Evolutionary conservation across 2,797 vertebrate species (phyloP).

Genomic region (Perodicticus potto): DNA sequence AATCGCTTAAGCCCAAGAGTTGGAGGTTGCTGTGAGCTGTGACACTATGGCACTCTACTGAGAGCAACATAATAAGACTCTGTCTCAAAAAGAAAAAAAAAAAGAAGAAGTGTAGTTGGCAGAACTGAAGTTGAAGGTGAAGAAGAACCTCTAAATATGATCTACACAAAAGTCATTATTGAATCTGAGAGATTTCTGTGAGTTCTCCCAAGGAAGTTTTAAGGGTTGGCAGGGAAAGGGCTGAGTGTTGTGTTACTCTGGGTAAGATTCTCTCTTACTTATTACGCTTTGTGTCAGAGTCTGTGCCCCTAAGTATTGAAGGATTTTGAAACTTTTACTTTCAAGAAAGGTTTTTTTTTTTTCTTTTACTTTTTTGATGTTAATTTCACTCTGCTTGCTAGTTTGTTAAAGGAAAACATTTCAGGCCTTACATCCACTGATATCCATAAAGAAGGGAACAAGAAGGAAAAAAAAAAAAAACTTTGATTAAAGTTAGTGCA

Average conservation of each 20-base stretch:
- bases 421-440: not conserved
- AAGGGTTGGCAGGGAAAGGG: not conserved
- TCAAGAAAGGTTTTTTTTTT: not conserved
- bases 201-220: not conserved
- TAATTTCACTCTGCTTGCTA: not conserved
- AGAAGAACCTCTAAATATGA: not conserved
- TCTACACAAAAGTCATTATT: not conserved
- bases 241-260: fast-evolving
- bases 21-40: too few species aligned
- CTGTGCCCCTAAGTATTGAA: not conserved
- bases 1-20: too few species aligned
- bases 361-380: not conserved
- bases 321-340: not conserved
- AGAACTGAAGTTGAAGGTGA: not conserved
- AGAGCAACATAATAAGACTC: too few species aligned
- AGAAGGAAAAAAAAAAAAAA: not conserved
- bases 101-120: not conserved
- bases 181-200: not conserved
- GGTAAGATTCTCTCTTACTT: not conserved
- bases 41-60: too few species aligned
- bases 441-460: not conserved
- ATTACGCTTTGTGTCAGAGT: too few species aligned
- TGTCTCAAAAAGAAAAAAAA: too few species aligned
- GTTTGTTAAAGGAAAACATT: constrained; percentile 6
- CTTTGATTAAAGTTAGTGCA: constrained; percentile 49